These are phyloP conservation scores for Azorinus chamasolen DNA, from an alignment of 2,888 invertebrate species.

Conservation along the genomic window DNA sequence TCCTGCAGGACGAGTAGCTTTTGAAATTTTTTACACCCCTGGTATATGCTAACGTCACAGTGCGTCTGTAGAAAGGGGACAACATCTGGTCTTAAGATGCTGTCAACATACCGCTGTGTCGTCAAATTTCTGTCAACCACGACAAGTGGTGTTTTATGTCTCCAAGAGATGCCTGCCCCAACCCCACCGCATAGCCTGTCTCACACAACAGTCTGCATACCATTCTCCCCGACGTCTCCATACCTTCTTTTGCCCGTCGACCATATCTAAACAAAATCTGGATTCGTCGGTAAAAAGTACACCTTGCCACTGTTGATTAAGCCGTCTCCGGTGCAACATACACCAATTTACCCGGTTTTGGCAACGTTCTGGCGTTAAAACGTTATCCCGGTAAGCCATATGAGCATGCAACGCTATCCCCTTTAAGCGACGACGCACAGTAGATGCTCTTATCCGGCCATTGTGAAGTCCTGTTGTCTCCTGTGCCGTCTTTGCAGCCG, in stretches of 20 bases:
- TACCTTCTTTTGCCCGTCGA: conserved; percentile 2
- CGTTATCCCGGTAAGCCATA: conserved; percentile 7
- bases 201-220: too few species aligned
- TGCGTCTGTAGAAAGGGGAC: too few species aligned
- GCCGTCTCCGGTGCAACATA: conserved; percentile 11
- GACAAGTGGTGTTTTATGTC: too few species aligned
- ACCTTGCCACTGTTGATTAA: conserved; percentile 12
- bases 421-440: conserved; percentile 1
- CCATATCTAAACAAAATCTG: too few species aligned
- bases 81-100: too few species aligned
- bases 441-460: conserved; percentile 4
- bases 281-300: neutral
- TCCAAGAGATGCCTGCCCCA: too few species aligned
- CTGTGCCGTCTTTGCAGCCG: conserved; percentile 4
- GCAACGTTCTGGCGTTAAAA: conserved; percentile 4
- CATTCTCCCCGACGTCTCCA: neutral
- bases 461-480: conserved; percentile 3
- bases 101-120: too few species aligned
- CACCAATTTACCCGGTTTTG: conserved; percentile 9
- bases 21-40: too few species aligned
- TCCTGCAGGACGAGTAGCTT: too few species aligned
- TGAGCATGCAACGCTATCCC: neutral
- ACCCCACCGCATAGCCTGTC: too few species aligned
- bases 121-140: too few species aligned
- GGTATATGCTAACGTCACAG: too few species aligned